These are phyloP conservation scores for Drosophila suboccidentalis DNA, from an alignment of 2,888 invertebrate genomes.

Conservation along the genomic window DNA sequence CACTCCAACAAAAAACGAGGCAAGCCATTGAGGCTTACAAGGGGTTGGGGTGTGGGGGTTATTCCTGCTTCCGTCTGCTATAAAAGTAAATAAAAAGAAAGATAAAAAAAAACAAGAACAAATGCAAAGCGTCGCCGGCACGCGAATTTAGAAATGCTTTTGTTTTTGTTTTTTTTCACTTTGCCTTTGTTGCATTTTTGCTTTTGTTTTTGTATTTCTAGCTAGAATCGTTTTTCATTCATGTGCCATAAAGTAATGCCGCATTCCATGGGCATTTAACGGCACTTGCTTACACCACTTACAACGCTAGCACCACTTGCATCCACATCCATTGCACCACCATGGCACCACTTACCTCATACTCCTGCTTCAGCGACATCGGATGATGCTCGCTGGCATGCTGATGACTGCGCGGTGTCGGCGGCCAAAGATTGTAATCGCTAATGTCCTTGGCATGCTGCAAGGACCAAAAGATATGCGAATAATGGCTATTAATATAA, in stretches of 20 bases:
- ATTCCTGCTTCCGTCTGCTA: slow-evolving; percentile 6
- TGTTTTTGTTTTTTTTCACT: slow-evolving; percentile 36
- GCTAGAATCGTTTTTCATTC: slow-evolving; percentile 31
- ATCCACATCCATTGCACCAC: slow-evolving; percentile 13
- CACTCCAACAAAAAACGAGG: slow-evolving; percentile 20
- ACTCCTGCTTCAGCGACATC: slow-evolving; percentile 86
- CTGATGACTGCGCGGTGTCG: slow-evolving; percentile 83
- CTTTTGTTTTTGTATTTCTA: slow-evolving; percentile 8
- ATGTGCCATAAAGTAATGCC: slow-evolving; percentile 53
- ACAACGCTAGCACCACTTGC: slow-evolving; percentile 20
- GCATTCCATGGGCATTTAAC: slow-evolving; percentile 57
- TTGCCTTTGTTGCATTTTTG: slow-evolving; percentile 11
- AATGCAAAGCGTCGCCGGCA: slow-evolving; percentile 54
- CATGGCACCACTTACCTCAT: slow-evolving; percentile 80
- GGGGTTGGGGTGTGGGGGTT: slow-evolving; percentile 3
- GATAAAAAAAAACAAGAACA: slow-evolving; percentile 54
- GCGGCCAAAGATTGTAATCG: slow-evolving; percentile 86
- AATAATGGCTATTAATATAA: slow-evolving; percentile 1
- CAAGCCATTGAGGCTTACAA: slow-evolving; percentile 25
- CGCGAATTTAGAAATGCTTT: slow-evolving; percentile 76
- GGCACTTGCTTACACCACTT: slow-evolving; percentile 43
- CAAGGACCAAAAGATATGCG: slow-evolving; percentile 21
- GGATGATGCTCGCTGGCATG: slow-evolving; percentile 78
- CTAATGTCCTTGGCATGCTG: slow-evolving; percentile 85
- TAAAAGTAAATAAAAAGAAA: slow-evolving; percentile 23